These are phyloP conservation scores for Eristalinus aeneus DNA, from an alignment of 2,888 invertebrate species.

Conservation along the genomic window DNA sequence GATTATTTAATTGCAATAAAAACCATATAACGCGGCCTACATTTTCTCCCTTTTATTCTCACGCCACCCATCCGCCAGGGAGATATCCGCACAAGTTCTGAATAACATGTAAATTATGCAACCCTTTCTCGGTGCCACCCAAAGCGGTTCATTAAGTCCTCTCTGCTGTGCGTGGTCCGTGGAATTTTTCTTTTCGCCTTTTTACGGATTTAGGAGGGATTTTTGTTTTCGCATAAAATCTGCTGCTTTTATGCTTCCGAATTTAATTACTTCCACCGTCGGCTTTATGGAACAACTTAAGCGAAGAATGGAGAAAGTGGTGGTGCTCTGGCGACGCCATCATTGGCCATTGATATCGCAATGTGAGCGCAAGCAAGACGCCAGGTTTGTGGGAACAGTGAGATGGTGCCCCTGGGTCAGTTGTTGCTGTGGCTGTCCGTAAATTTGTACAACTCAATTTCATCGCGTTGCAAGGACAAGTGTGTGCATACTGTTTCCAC, in stretches of 20 bases:
- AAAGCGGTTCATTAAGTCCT: slow-evolving; percentile 17
- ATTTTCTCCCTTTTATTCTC: too few relatives aligned
- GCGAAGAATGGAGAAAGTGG: neutral
- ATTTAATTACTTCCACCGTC: slow-evolving; percentile 49
- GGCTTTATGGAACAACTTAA: slow-evolving; percentile 12
- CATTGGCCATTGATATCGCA: neutral
- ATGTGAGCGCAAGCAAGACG: neutral
- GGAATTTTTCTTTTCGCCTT: slow-evolving; percentile 20
- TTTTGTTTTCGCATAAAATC: slow-evolving; percentile 33
- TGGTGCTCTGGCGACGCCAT: neutral
- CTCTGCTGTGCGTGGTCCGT: neutral
- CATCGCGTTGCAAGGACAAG: too few relatives aligned
- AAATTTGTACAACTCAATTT: too few relatives aligned
- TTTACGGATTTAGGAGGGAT: slow-evolving; percentile 19
- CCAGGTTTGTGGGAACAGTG: neutral
- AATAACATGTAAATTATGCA: slow-evolving; percentile 60
- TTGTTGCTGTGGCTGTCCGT: neutral
- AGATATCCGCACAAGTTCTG: slow-evolving; percentile 14
- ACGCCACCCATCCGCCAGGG: neutral
- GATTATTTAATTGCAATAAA: neutral
- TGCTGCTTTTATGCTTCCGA: slow-evolving; percentile 39
- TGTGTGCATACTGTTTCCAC: neutral
- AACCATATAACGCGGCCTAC: neutral
- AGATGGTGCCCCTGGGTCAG: neutral
- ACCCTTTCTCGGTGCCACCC: slow-evolving; percentile 24